These are phyloP conservation scores for Drosophila melanogaster DNA, from an alignment of 1,140 invertebrate species.

Conservation along the genomic window DNA sequence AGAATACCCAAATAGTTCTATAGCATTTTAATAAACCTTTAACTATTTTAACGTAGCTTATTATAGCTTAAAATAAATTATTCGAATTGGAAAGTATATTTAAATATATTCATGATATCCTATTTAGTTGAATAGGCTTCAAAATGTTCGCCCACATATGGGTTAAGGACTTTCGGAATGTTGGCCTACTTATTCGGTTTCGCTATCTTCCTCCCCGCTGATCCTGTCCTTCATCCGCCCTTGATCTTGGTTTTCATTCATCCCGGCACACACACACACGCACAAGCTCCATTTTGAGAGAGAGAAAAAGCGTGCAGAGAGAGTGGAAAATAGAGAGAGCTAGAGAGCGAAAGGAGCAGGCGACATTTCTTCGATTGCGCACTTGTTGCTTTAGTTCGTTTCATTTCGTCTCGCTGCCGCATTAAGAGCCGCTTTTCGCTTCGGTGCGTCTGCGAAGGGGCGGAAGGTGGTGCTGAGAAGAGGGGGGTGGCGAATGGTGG, in stretches of 20 bases:
- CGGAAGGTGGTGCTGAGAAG: too few species aligned
- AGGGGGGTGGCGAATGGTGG: background rate
- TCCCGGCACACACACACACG: background rate
- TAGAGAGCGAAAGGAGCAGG: conserved; percentile 28
- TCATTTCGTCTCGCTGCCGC: conserved; percentile 59
- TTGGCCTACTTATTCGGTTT: background rate
- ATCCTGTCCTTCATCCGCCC: background rate
- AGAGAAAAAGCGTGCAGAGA: conserved; percentile 32
- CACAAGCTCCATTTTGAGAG: background rate
- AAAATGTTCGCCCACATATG: background rate
- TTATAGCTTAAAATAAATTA: background rate
- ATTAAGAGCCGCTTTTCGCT: conserved; percentile 69
- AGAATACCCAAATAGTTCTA: too few species aligned
- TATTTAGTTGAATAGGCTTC: background rate
- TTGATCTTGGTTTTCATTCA: conserved; percentile 27
- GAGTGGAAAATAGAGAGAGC: background rate
- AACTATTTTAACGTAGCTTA: too few species aligned
- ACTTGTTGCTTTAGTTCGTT: conserved; percentile 38
- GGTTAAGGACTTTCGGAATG: background rate
- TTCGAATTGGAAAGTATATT: background rate
- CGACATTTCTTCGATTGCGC: conserved; percentile 57
- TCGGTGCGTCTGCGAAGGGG: conserved; percentile 55
- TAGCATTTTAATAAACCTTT: too few species aligned
- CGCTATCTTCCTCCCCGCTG: background rate
- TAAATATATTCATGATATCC: background rate